Evolutionary conservation across 2,888 invertebrate genomes (phyloP), one percentile per base, ranked within the genome.

Genomic region (Mayetiola destructor): DNA sequence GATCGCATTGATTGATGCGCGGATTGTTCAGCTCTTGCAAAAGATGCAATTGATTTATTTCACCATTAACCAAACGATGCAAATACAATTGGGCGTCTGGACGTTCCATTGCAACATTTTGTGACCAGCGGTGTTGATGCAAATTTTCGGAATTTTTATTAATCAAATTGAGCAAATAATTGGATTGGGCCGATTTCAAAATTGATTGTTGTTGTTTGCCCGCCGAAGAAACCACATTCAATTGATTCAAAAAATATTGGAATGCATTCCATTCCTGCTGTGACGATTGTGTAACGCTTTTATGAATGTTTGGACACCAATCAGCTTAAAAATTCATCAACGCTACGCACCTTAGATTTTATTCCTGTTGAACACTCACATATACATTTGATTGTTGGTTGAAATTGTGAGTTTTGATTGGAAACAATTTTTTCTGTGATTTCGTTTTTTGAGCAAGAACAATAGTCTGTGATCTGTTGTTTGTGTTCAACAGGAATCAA

Each of bases 301-400:
- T n/a, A 32, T 32, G 1, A 6, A 9, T 8, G n/a, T 37, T 37
- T 52, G 52, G 29, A 53, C 32, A 53, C 30, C 16, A 53, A 32
- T 30, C 32, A 16, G 53, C 53, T 12, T 53, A n/a, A 29, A 20
- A 53, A 53, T 20, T 53, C 53, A 20, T 53, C 12, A 12, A 53
- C 53, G 30, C 53, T 53, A 3, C 53, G 53, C 9, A 53, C 12
- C n/a, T 20, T 53, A n/a, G n/a, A n/a, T n/a, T n/a, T n/a, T n/a
- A n/a, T n/a, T n/a, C n/a, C n/a, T n/a, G n/a, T n/a, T n/a, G n/a
- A n/a, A n/a, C n/a, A n/a, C n/a, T n/a, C n/a, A n/a, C n/a, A n/a
- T n/a, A n/a, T n/a, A n/a, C n/a, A n/a, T n/a, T n/a, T n/a, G n/a
- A n/a, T n/a, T n/a, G n/a, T n/a, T n/a, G n/a, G n/a, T n/a, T n/a